phyloP scores from a whole-genome alignment of 2,113 vertebrate species.

The Rhagologus leucostigma region DNA sequence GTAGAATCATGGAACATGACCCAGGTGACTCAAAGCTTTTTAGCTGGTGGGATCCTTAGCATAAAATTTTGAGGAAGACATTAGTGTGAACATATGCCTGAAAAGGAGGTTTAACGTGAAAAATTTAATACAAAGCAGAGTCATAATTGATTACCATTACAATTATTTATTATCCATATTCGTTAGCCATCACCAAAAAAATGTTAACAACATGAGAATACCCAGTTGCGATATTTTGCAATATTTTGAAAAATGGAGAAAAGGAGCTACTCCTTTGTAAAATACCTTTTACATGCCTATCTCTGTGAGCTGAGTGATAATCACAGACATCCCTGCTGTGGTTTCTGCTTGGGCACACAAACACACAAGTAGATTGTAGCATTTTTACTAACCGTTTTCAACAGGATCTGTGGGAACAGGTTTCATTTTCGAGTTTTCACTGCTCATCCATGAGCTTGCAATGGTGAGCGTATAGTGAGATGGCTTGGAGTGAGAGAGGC shows the following conservation, averaged over 20 bases:
- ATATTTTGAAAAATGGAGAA: background rate
- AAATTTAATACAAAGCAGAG: background rate
- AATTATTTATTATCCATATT: background rate
- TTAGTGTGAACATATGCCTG: background rate
- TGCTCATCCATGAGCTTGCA: background rate
- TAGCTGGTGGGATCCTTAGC: background rate
- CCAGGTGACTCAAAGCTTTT: background rate
- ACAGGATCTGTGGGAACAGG: background rate
- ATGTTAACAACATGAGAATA: background rate
- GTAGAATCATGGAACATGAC: background rate
- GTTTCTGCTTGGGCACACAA: background rate
- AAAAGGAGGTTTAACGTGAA: background rate
- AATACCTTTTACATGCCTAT: accelerated
- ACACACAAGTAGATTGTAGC: background rate
- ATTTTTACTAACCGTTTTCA: background rate
- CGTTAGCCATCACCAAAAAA: background rate
- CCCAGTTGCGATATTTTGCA: background rate
- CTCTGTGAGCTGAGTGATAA: background rate
- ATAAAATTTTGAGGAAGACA: background rate
- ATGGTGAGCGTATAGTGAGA: accelerated
- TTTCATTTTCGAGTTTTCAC: background rate
- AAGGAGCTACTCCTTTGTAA: background rate
- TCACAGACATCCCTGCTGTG: background rate
- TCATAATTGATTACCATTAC: background rate
- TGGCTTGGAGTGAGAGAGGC: accelerated